These are phyloP conservation scores for Eledona agricola DNA, from an alignment of 2,888 invertebrate genomes.

Conservation along the genomic window DNA sequence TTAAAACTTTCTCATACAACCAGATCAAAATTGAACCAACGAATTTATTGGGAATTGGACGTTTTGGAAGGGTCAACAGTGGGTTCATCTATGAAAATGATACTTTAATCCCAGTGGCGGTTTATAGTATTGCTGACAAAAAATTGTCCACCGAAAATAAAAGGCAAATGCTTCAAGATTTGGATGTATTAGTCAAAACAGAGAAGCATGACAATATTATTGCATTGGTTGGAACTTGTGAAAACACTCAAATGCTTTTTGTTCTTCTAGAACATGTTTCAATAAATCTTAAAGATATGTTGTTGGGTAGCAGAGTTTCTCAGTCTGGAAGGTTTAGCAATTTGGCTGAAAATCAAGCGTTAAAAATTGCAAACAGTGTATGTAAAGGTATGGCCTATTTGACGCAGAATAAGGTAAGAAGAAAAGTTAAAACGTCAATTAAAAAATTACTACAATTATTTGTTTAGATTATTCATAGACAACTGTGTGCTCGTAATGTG, in stretches of 20 bases:
- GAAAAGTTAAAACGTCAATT: not conserved
- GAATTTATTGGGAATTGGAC: constrained; percentile 76
- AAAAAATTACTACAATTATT: constrained; percentile 25
- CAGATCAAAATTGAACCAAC: constrained; percentile 74
- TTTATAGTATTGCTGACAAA: constrained; percentile 73
- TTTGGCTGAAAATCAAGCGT: constrained; percentile 69
- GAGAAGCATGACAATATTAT: constrained; percentile 77
- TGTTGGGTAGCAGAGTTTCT: constrained; percentile 70
- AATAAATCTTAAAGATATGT: constrained; percentile 74
- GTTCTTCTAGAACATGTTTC: constrained; percentile 77
- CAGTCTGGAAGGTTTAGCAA: constrained; percentile 64
- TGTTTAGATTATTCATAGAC: constrained; percentile 73
- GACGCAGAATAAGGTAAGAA: constrained; percentile 66
- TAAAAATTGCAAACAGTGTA: constrained; percentile 74
- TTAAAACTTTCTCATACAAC: constrained; percentile 78
- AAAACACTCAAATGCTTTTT: constrained; percentile 77
- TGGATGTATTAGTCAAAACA: constrained; percentile 75
- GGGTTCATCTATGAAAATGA: constrained; percentile 74
- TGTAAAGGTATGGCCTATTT: constrained; percentile 78
- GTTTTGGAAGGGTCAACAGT: constrained; percentile 80
- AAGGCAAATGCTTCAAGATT: constrained; percentile 71
- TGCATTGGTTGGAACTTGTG: constrained; percentile 80
- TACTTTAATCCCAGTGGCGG: constrained; percentile 64
- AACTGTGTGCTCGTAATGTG: constrained; percentile 77
- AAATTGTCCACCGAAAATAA: constrained; percentile 62